A percentile compares a stretch with the other conserved stretches of the same genome.
Conservation (phyloP, 1,140 invertebrate species). For the Eumaeus atala region DNA sequence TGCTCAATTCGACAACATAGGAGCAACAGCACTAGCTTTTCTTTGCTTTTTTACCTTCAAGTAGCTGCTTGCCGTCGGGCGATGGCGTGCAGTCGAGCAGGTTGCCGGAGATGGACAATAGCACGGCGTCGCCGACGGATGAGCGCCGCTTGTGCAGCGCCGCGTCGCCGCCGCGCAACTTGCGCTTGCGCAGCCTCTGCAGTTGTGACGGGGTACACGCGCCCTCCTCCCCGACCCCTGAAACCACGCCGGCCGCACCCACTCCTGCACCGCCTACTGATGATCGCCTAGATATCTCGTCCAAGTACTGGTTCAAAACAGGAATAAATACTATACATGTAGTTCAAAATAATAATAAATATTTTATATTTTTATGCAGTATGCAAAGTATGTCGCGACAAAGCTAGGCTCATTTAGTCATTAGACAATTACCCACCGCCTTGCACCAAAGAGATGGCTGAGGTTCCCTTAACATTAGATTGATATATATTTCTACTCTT, state of each 20-base stretch:
- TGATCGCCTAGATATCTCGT: constrained; percentile 77
- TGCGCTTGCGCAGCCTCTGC: constrained; percentile 80
- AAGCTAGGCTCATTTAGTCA: no score
- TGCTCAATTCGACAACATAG: background rate
- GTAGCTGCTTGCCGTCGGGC: constrained; percentile 80
- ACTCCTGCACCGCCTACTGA: constrained; percentile 62
- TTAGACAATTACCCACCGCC: no score
- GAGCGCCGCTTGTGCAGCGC: constrained; percentile 84
- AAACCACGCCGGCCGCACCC: constrained; percentile 30
- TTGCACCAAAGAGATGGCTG: no score
- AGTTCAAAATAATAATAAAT: no score
- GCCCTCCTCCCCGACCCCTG: constrained; percentile 26
- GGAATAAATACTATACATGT: no score
- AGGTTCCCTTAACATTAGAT: no score
- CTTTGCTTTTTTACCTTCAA: constrained; percentile 72
- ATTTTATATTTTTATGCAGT: no score
- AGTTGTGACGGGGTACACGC: constrained; percentile 48
- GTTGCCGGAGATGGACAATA: constrained; percentile 88
- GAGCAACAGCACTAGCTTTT: background rate
- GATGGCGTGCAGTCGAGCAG: constrained; percentile 90
- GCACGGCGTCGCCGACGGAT: constrained; percentile 86
- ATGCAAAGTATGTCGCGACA: no score
- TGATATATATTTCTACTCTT: no score
- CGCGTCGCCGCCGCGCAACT: constrained; percentile 78
- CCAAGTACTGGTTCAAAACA: constrained; percentile 73